A percentile compares a stretch with the other conserved stretches of the same genome.
Evolutionary conservation across 92 coral and sea anemone species (phyloP).

Genomic region (Parazoanthus darwini): DNA sequence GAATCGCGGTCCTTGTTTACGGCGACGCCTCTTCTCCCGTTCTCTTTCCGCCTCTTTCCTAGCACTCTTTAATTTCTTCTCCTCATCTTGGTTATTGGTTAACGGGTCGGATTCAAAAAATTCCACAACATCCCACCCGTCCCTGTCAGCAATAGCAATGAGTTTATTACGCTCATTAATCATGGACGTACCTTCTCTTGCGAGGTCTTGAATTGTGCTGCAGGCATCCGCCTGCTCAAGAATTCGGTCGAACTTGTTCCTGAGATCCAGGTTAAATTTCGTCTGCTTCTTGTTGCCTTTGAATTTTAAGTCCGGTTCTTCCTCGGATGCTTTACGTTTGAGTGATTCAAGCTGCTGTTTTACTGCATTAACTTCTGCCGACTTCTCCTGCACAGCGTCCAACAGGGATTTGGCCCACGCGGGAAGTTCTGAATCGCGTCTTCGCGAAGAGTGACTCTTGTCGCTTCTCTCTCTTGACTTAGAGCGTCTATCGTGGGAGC

Average conservation of each 20-base stretch:
- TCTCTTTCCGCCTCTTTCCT: constrained; percentile 25
- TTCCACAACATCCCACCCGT: constrained; percentile 49
- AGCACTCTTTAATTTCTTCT: constrained; percentile 25
- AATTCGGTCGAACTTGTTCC: constrained; percentile 16
- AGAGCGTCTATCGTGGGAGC: too few species aligned
- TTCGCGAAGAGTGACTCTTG: too few species aligned
- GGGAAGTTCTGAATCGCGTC: constrained; percentile 10
- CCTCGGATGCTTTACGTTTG: constrained; percentile 29
- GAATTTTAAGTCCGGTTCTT: constrained; percentile 35
- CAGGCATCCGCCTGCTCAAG: constrained; percentile 3
- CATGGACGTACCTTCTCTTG: constrained; percentile 44
- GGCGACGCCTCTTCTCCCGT: background rate
- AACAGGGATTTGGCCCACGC: constrained; percentile 27
- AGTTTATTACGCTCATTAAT: constrained; percentile 39
- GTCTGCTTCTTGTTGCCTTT: constrained; percentile 38
- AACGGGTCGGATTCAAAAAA: constrained; percentile 34
- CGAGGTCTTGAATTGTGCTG: constrained; percentile 11
- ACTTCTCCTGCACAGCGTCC: constrained; percentile 36
- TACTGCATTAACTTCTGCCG: constrained; percentile 31
- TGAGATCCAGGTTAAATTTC: constrained; percentile 32
- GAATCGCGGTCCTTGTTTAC: too few species aligned
- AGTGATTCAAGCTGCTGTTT: constrained; percentile 21
- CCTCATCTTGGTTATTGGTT: constrained; percentile 25
- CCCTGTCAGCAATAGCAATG: constrained; percentile 32
- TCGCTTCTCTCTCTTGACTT: too few species aligned